Base-by-base conservation (phyloP, 2,888 invertebrate species). In the Octonoba sinensis region DNA sequence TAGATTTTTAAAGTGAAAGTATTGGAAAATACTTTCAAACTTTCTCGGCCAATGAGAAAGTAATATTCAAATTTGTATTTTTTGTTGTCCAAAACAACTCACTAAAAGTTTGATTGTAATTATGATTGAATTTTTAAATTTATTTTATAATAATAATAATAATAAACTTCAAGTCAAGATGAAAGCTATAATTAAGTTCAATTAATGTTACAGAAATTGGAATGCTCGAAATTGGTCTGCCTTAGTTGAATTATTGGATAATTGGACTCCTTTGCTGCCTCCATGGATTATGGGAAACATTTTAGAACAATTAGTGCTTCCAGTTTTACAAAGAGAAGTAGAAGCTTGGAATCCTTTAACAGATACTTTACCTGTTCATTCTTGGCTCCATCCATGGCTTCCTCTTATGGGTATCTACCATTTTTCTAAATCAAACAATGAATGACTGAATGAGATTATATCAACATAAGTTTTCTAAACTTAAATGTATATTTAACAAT, bases 301-400 rank as follows among this genome's bases (percentile, higher is more conserved):
- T 75, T 91, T 95, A n/a, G 93, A 96, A 72, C 93, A 96, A 86
- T 90, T 93, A 66, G 91, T 98, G 67, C 90, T 96, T 86, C 96
- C 96, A 0, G 85, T 87, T 64, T 85, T 90, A 15, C 89, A 90
- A 84, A 89, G 91, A 0, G 96, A 94, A 85, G 96, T 96, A 0
- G 92, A 94, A 60, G 92, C 91, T 72, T 99, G 99, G 99, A 96
- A 99, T 90, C 99, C 99, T 0, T 91, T 97, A 1, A 94, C 94
- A 0, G 99, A 99, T 88, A 95, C 95, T 0, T 92, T 96, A 85
- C 99, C 99, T 16, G 94, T 99, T 85, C 98, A 99, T 88, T 92
- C 93, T 4, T 99, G 99, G 99, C 93, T 98, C 83, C 93, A 97
- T 88, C 99, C 99, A 0, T 99, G 99, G 99, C 92, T 97, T 82